Conservation (phyloP, 1,140 invertebrate species). For the Drosophila busckii region DNA sequence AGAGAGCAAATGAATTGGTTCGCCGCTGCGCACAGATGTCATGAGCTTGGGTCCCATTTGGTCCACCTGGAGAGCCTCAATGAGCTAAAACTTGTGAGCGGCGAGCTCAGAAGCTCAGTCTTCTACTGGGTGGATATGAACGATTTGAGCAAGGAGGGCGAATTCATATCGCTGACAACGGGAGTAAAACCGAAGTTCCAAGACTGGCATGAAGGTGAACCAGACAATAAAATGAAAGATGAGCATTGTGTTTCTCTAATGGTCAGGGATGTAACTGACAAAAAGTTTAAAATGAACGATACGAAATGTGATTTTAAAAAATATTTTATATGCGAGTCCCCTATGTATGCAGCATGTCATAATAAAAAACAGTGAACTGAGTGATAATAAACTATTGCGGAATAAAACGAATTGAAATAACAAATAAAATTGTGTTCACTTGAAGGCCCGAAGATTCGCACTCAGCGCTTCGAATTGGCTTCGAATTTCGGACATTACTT, state of each 20-base stretch:
- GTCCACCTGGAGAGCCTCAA: not conserved
- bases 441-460: no score
- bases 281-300: constrained; percentile 14
- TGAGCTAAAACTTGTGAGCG: not conserved
- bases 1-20: constrained; percentile 5
- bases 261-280: no score
- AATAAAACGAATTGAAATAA: no score
- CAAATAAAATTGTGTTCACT: no score
- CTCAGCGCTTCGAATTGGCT: no score
- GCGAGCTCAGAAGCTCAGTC: not conserved
- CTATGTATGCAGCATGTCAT: no score
- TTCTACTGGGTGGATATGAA: constrained; percentile 5
- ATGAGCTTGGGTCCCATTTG: not conserved
- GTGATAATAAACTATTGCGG: no score
- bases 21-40: constrained; percentile 5
- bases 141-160: not conserved
- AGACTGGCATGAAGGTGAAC: not conserved
- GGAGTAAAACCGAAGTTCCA: not conserved
- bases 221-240: not conserved
- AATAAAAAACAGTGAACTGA: no score
- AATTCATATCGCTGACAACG: constrained; percentile 2
- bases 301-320: not conserved
- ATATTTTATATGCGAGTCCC: constrained; percentile 10
- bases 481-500: no score
- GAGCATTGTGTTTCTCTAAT: constrained; percentile 5